Evolutionary conservation across 2,888 invertebrate genomes (phyloP).

Genomic region (Dicyrtoma fusca): DNA sequence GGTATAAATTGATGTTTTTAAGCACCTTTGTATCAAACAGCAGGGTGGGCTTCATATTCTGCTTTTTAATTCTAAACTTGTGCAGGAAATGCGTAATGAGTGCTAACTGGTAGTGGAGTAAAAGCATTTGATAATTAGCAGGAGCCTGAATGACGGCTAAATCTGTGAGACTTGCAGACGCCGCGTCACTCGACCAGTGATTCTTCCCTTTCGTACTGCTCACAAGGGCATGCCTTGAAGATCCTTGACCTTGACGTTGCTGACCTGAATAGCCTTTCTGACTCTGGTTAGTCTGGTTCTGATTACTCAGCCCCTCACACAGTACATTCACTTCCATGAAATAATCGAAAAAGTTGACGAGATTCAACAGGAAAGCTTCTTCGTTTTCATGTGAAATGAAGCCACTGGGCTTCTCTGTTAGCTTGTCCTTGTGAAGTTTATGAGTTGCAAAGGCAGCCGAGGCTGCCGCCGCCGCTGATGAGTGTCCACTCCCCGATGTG

Average conservation of each 20-base stretch:
- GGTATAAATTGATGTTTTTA: too few species aligned
- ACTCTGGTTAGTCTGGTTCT: too few species aligned
- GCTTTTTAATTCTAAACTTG: constrained; percentile 73
- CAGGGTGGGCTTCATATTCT: constrained; percentile 69
- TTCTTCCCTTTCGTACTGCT: constrained; percentile 19
- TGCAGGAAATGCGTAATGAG: constrained; percentile 77
- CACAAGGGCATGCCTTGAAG: constrained; percentile 1
- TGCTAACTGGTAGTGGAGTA: constrained; percentile 79
- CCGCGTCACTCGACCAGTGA: constrained; percentile 52
- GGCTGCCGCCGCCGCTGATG: constrained; percentile 60
- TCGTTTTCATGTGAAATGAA: constrained; percentile 46
- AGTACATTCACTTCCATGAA: constrained; percentile 64
- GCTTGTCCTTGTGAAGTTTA: constrained; percentile 72
- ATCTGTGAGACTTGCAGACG: constrained; percentile 70
- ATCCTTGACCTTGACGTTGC: background rate
- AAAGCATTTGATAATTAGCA: constrained; percentile 75
- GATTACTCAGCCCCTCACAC: constrained; percentile 45
- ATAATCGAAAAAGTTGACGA: constrained; percentile 63
- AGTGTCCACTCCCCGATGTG: background rate
- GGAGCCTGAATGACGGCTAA: constrained; percentile 76
- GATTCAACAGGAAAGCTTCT: constrained; percentile 60
- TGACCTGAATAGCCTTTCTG: constrained; percentile 8
- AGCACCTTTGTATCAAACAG: constrained; percentile 76
- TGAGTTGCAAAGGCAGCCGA: constrained; percentile 64
- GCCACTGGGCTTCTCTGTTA: constrained; percentile 73